phyloP scores from a whole-genome alignment of 2,888 invertebrate genomes.

The Chloroclysta siterata region DNA sequence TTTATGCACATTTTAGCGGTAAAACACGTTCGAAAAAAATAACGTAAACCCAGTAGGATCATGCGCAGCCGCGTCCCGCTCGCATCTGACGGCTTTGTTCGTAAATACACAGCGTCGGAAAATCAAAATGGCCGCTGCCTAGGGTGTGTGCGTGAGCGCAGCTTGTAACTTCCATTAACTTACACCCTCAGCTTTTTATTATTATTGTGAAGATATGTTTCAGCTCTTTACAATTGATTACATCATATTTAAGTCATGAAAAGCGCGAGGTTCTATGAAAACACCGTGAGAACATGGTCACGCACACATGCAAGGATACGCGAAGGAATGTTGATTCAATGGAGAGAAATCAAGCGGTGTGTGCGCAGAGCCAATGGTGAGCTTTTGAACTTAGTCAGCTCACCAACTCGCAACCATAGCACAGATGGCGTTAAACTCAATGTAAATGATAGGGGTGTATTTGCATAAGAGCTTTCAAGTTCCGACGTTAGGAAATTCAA shows the following conservation, averaged over 20 bases:
- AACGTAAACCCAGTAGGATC: slow-evolving; percentile 75
- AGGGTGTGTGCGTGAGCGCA: slow-evolving; percentile 76
- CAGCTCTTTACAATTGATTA: slow-evolving; percentile 39
- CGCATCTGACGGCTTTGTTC: slow-evolving; percentile 85
- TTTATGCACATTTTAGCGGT: slow-evolving; percentile 82
- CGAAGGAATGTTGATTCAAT: slow-evolving; percentile 84
- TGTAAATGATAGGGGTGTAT: slow-evolving; percentile 50
- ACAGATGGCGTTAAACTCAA: slow-evolving; percentile 70
- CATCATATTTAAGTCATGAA: slow-evolving; percentile 64
- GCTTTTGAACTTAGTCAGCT: slow-evolving; percentile 71
- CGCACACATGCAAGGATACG: slow-evolving; percentile 77
- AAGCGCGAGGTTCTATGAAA: slow-evolving; percentile 43
- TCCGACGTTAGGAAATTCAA: slow-evolving; percentile 1
- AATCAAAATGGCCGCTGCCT: slow-evolving; percentile 82
- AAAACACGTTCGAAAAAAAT: slow-evolving; percentile 72
- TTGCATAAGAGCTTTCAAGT: slow-evolving; percentile 10
- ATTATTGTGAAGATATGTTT: slow-evolving; percentile 38
- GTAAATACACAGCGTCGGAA: slow-evolving; percentile 83
- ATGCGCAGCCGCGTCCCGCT: slow-evolving; percentile 84
- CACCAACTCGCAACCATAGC: slow-evolving; percentile 46
- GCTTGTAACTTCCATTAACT: slow-evolving; percentile 57
- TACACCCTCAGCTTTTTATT: slow-evolving; percentile 45
- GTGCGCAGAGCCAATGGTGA: slow-evolving; percentile 70
- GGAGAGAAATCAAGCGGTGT: slow-evolving; percentile 82
- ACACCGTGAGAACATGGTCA: slow-evolving; percentile 73